Evolutionary conservation across 2,888 invertebrate genomes (phyloP).

Genomic region (Ectemnius continuus): DNA sequence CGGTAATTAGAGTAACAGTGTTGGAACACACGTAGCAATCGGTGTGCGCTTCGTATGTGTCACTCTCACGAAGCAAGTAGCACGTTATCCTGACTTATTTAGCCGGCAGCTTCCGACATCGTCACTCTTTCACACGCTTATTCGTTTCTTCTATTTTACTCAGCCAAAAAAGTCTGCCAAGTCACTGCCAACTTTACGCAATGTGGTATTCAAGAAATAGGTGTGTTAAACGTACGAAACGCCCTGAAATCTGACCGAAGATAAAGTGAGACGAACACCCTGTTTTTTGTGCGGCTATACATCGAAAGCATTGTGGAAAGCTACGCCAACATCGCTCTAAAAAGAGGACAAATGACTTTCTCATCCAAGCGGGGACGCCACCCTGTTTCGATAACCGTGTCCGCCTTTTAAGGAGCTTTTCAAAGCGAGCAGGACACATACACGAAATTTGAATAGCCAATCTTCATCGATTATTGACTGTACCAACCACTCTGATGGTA

Average conservation of each 20-base stretch:
- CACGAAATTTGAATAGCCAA: slow-evolving; percentile 38
- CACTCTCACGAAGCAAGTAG: no score
- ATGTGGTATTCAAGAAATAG: neutral
- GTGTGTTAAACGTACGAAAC: neutral
- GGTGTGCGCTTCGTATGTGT: no score
- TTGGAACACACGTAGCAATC: slow-evolving; percentile 21
- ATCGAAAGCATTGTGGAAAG: neutral
- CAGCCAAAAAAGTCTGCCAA: neutral
- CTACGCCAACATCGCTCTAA: neutral
- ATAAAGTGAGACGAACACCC: neutral
- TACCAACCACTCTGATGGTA: slow-evolving; percentile 51
- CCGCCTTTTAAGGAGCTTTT: no score
- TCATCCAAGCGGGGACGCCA: neutral
- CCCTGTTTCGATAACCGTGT: neutral
- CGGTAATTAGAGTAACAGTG: slow-evolving; percentile 23
- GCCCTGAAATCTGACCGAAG: neutral
- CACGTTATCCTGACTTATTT: no score
- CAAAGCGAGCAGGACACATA: neutral
- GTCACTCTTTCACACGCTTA: no score
- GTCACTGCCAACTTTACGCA: neutral
- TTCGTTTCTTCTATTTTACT: neutral
- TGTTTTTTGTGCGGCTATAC: neutral
- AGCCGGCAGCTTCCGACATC: no score
- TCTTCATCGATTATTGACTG: slow-evolving; percentile 56
- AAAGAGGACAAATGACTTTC: no score